These are phyloP conservation scores for Patella ulyssiponensis DNA, from an alignment of 2,888 invertebrate species.

Conservation along the genomic window DNA sequence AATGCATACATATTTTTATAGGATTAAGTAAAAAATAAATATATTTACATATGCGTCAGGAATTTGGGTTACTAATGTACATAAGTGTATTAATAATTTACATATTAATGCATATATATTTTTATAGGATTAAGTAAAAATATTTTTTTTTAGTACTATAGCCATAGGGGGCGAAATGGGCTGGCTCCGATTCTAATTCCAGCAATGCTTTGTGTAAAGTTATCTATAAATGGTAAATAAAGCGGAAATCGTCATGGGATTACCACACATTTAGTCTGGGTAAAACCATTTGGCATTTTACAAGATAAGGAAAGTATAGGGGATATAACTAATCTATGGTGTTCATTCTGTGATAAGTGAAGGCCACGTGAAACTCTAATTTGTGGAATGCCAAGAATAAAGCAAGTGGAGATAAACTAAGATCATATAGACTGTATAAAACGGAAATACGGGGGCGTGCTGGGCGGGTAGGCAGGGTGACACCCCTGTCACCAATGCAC, in stretches of 20 bases:
- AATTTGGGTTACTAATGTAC: no score
- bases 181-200: background rate
- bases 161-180: background rate
- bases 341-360: background rate
- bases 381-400: background rate
- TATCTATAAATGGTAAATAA: background rate
- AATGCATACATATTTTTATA: background rate
- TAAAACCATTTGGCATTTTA: background rate
- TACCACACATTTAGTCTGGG: background rate
- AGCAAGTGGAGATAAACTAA: background rate
- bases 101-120: background rate
- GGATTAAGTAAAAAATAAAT: background rate
- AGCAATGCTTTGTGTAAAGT: background rate
- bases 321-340: background rate
- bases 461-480: no score
- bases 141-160: background rate
- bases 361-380: background rate
- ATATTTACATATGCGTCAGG: no score
- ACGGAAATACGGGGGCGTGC: background rate
- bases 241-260: background rate
- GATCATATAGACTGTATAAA: background rate
- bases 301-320: background rate
- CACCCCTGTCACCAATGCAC: no score
- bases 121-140: background rate
- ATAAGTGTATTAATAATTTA: background rate